Evolutionary conservation across 2,797 vertebrate genomes (phyloP).

Genomic region (Chromobotia macracanthus): DNA sequence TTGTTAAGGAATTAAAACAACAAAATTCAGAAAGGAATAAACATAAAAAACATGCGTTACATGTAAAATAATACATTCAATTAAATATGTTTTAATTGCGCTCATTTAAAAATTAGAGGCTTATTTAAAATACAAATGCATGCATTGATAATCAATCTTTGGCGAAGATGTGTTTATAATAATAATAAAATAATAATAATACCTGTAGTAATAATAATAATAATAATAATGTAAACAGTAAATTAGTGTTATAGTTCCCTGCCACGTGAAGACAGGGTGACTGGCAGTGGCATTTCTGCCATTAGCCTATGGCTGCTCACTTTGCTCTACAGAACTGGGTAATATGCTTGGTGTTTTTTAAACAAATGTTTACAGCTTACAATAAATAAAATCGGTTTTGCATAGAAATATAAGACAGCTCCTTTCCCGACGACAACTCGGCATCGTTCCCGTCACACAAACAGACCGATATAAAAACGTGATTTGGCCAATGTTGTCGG

Average conservation of each 20-base stretch:
- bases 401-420: constrained; percentile 55
- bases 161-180: constrained; percentile 68
- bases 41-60: constrained; percentile 74
- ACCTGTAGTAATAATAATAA: constrained; percentile 54
- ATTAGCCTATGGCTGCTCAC: constrained; percentile 40
- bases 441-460: constrained; percentile 27
- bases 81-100: constrained; percentile 73
- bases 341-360: not conserved
- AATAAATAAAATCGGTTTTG: constrained; percentile 76
- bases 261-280: constrained; percentile 52
- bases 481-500: constrained; percentile 3
- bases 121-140: constrained; percentile 76
- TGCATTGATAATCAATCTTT: constrained; percentile 80
- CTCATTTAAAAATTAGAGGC: constrained; percentile 59
- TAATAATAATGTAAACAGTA: constrained; percentile 64
- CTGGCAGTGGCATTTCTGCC: constrained; percentile 30
- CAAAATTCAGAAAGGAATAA: constrained; percentile 66
- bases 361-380: constrained; percentile 55
- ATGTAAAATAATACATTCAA: constrained; percentile 81
- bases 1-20: constrained; percentile 60
- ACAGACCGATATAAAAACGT: not conserved
- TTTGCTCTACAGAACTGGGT: constrained; percentile 27
- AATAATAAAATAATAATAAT: constrained; percentile 60
- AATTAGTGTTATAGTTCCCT: constrained; percentile 49
- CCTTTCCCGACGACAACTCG: constrained; percentile 34